phyloP scores from a whole-genome alignment of 37 sponge, comb jelly and placozoan genomes.

The Ianthella basta region DNA sequence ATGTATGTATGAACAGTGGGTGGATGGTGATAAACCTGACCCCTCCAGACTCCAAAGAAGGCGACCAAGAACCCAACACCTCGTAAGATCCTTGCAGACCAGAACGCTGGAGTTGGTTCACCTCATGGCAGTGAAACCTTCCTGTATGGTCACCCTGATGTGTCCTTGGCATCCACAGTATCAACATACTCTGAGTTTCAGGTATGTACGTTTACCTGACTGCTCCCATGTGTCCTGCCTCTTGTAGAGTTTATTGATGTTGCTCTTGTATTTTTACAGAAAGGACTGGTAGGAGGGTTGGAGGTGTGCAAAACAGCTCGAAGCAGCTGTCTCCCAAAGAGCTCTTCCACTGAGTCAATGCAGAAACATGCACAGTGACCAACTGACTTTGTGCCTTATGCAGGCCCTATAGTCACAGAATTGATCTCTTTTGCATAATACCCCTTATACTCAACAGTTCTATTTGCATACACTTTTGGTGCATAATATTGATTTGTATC shows the following conservation, averaged over 20 bases:
- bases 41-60: conserved; percentile 49
- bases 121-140: conserved; percentile 29
- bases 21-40: conserved; percentile 25
- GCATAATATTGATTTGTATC: too few species aligned
- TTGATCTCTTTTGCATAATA: neutral
- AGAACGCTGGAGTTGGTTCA: conserved; percentile 9
- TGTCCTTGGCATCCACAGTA: conserved; percentile 69
- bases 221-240: too few species aligned
- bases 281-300: neutral
- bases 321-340: conserved; percentile 51
- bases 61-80: conserved; percentile 16
- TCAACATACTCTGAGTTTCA: conserved; percentile 77
- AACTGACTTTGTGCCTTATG: neutral
- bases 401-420: neutral
- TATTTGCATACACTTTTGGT: too few species aligned
- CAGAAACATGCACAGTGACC: too few species aligned
- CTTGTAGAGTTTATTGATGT: too few species aligned
- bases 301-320: conserved; percentile 31
- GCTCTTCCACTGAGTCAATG: conserved; percentile 25
- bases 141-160: conserved; percentile 35
- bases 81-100: conserved; percentile 57
- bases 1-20: neutral
- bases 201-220: conserved; percentile 30
- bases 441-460: neutral
- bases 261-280: too few species aligned